Percentiles rank a stretch among this genome's conserved stretches.
Conservation (phyloP, 2,888 invertebrate genomes). For the Helobdella robusta region DNA sequence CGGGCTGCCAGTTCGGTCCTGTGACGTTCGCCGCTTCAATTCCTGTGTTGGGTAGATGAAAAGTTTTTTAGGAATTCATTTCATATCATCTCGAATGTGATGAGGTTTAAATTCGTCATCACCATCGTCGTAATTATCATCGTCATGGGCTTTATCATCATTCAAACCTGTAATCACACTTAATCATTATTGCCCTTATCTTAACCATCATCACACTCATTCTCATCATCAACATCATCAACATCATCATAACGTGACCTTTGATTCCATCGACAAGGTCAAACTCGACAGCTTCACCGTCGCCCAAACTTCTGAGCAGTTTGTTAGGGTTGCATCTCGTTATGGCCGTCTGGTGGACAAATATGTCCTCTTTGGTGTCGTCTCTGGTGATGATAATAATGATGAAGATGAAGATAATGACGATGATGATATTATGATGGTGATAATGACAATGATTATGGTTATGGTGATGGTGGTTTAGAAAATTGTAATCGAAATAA, state of each 20-base stretch:
- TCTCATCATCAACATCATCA: too few species aligned
- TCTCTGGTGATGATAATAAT: slow-evolving; percentile 9
- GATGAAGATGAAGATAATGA: background rate
- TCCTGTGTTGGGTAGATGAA: too few species aligned
- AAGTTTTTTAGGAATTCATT: too few species aligned
- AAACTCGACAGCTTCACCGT: slow-evolving; percentile 92
- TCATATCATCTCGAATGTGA: too few species aligned
- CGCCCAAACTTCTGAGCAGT: slow-evolving; percentile 91
- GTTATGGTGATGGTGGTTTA: background rate
- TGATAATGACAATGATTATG: background rate
- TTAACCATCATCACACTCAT: too few species aligned
- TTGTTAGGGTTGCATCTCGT: slow-evolving; percentile 93
- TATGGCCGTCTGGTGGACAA: slow-evolving; percentile 63
- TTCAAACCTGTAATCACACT: too few species aligned
- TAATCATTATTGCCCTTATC: too few species aligned
- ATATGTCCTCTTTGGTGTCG: slow-evolving; percentile 26
- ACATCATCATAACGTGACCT: too few species aligned
- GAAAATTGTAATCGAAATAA: background rate
- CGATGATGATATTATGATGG: background rate
- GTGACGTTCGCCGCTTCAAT: slow-evolving; percentile 88
- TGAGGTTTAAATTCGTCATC: too few species aligned
- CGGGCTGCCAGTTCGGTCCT: slow-evolving; percentile 57
- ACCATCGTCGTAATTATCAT: too few species aligned
- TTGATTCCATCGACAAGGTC: slow-evolving; percentile 73
- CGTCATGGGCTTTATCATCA: too few species aligned